Evolutionary conservation across 2,888 invertebrate species (phyloP), one percentile per base, ranked within the genome.

Genomic region (Drosophila cognata): DNA sequence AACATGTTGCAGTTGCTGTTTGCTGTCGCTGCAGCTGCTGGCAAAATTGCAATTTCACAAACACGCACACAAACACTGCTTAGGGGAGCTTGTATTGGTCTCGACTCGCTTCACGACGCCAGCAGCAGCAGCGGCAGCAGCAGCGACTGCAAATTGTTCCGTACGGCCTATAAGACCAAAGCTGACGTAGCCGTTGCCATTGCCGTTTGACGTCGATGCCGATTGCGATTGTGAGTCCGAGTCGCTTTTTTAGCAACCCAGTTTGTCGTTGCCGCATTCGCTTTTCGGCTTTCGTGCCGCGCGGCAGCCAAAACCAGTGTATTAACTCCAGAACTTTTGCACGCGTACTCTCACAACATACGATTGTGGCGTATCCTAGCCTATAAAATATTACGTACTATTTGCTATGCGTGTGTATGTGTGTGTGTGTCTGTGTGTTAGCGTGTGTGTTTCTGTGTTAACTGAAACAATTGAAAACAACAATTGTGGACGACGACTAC

Each of bases 191-290:
- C 78, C 71, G 78, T 80, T 71, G 72, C 58, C 60, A 64, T 69
- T 72, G 79, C 60, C 59, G 62, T 65, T 71, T 71, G 75, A 63
- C 52, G 65, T 61, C 71, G 78, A 68, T 67, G 62, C 71, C 62
- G 72, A 71, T 71, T 52, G 51, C 71, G 79, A 79, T 48, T 69
- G 52, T 61, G 75, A 79, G 69, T 82, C 52, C 81, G 87, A 86
- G 83, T 84, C 75, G 87, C 83, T 83, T 88, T 87, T 89, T 89
- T 71, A 84, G 87, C 89, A 87, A 72, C 79, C 78, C 75, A 75
- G 68, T 71, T 80, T 31, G 79, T 81, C 74, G 71, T 82, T 87
- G 86, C 85, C 90, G 88, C 92, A 92, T 91, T 92, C 92, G 92
- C 86, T 74, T 79, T 89, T 91, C 77, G 91, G 84, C 90, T 86